Evolutionary conservation across 2,113 vertebrate species (phyloP), one percentile per base, ranked within the genome.

Genomic region (Larimichthys crocea): DNA sequence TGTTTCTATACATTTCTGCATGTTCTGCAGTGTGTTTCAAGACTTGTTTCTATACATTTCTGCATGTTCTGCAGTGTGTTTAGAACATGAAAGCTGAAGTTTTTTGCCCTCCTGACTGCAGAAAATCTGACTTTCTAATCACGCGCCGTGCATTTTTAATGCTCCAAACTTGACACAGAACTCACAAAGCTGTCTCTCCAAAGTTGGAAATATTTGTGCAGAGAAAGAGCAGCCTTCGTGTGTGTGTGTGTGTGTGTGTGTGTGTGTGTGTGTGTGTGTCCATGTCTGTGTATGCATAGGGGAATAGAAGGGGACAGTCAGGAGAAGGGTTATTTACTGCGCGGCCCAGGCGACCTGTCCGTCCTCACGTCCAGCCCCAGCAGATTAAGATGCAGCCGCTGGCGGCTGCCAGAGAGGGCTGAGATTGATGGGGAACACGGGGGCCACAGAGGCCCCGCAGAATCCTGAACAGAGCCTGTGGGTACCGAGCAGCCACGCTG

Each of bases 381-480:
- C 90, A 92, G 91, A 92, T 93, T 92, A 92, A 92, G 91, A 93
- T 94, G 93, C 93, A 91, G 89, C 84, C 86, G 73, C 79, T 85
- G 89, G 86, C 70, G 86, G 64, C 92, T 91, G 93, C 91, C 91
- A 92, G 78, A 76, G 84, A 56, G 1, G 68, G 64, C 86, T 61
- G 86, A 93, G 93, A 94, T 94, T 93, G 93, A 94, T 94, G 93
- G 91, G 86, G 86, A 92, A 92, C 88, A 89, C 60, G 65, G 84
- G 86, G 90, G 91, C 85, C 42, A 69, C 86, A 69, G 82, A 91
- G 84, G 86, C 85, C 90, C 87, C 1, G 82, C 86, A 90, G 93
- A 93, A 93, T 94, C 69, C 87, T 89, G 85, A 92, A 16, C 91
- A 90, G 83, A 83, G 84, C 90, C 86, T 60, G 71, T 80, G 59